These are phyloP conservation scores for Peromyscus nudipes DNA, from an alignment of 2,797 vertebrate species.

Conservation along the genomic window DNA sequence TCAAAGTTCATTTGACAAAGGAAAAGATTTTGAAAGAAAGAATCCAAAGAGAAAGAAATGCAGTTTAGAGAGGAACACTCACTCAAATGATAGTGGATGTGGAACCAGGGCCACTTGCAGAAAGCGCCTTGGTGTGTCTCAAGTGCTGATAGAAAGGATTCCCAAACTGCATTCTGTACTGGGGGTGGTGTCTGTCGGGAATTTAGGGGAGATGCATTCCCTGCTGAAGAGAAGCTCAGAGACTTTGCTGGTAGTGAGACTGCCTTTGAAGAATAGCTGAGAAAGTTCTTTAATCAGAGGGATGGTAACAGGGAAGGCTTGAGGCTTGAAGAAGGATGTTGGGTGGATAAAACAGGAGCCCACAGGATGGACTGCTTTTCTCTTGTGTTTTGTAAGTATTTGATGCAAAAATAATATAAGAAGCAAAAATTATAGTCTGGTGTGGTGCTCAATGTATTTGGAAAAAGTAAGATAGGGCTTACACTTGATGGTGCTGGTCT, in stretches of 20 bases:
- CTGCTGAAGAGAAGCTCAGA: no score
- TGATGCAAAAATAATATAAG: background rate
- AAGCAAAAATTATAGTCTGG: background rate
- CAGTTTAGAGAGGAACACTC: background rate
- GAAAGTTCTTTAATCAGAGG: background rate
- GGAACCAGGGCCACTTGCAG: slow-evolving; percentile 52
- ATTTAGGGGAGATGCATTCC: no score
- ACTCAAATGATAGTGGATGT: background rate
- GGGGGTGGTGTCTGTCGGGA: no score
- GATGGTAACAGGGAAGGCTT: background rate
- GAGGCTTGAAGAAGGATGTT: background rate
- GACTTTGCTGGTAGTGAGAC: background rate
- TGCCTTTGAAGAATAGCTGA: background rate
- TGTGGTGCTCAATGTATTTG: background rate
- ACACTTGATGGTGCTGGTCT: background rate
- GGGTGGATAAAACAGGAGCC: background rate
- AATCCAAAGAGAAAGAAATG: background rate
- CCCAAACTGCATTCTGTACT: background rate
- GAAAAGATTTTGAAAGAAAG: background rate
- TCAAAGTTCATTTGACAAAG: background rate
- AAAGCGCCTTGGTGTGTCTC: background rate
- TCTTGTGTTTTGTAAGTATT: background rate
- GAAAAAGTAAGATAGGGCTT: background rate
- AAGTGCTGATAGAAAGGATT: background rate
- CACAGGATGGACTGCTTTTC: background rate